Evolutionary conservation across 2,797 vertebrate species (phyloP), one percentile per base, ranked within the genome.

Genomic region (Synanceia verrucosa): DNA sequence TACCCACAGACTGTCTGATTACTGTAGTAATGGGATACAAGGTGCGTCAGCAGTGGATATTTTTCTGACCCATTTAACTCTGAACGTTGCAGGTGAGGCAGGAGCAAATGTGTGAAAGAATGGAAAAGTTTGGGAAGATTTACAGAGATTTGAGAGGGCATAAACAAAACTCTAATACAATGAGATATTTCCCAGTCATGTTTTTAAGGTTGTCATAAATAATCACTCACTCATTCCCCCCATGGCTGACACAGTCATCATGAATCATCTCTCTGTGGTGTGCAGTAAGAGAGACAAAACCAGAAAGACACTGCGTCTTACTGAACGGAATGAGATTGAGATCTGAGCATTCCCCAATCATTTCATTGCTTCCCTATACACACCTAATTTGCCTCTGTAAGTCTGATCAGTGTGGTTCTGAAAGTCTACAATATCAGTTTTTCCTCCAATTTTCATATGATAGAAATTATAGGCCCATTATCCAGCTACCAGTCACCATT

Each of bases 1-100:
- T 65, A 82, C 87, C 74, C 80, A 81, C 79, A 81, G 34, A 66
- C 65, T 33, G 56, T 81, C 26, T 82, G 72, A 65, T 85, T 78
- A 61, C 70, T 77, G 60, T 72, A 67, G 86, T 43, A 47, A 83
- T 61, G 79, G 75, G 70, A 77, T 71, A 63, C 18, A 12, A 51
- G 43, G 63, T 87, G 57, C 77, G 80, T 87, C 85, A 87, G 24
- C 28, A 58, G 8, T 43, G 43, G 23, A 57, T 67, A 34, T 19
- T 71, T 47, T 39, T 68, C 18, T 48, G n/a, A 31, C 9, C 24
- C 2, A 36, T 7, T 64, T 26, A 59, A 33, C 60, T 55, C 24
- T 26, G n/a, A 43, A 74, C 24, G 43, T 0, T 14, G 37, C 34
- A 28, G 11, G n/a, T 5, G 21, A 9, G 11, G 19, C 18, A 23